Conservation (phyloP, 2,797 vertebrate species). For the Cygnus olor region DNA sequence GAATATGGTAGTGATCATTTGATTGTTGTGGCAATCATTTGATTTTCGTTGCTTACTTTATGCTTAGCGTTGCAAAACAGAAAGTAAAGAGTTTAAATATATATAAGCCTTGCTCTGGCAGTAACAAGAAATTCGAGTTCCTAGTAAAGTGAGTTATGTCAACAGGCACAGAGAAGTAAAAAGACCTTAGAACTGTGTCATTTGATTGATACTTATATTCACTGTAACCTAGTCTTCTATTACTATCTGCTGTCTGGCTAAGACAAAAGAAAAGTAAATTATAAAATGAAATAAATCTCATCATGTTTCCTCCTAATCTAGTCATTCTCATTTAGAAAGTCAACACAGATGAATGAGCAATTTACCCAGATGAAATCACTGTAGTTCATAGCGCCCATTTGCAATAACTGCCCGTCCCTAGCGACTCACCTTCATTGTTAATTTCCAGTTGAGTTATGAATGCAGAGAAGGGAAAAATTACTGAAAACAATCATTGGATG, state of each 20-base stretch:
- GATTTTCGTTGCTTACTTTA: neutral
- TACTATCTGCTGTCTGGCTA: neutral
- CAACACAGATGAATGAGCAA: constrained; percentile 32
- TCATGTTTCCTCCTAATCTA: neutral
- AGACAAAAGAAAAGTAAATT: neutral
- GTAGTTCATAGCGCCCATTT: neutral
- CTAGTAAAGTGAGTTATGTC: neutral
- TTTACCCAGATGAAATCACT: neutral
- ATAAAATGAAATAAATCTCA: neutral
- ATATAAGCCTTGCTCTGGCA: neutral
- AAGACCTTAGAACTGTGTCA: neutral
- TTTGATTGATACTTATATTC: neutral
- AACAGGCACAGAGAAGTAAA: neutral
- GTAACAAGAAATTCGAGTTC: neutral
- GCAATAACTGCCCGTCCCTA: neutral
- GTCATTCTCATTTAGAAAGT: constrained; percentile 18
- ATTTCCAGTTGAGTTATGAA: neutral
- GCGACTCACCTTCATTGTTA: neutral
- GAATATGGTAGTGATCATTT: neutral
- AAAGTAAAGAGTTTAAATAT: neutral
- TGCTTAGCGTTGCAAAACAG: neutral
- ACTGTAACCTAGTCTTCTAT: neutral
- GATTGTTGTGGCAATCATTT: neutral
- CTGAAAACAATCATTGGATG: neutral
- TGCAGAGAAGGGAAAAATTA: neutral